Evolutionary conservation across 2,888 invertebrate species (phyloP).

Genomic region (Margaritifera margaritifera): DNA sequence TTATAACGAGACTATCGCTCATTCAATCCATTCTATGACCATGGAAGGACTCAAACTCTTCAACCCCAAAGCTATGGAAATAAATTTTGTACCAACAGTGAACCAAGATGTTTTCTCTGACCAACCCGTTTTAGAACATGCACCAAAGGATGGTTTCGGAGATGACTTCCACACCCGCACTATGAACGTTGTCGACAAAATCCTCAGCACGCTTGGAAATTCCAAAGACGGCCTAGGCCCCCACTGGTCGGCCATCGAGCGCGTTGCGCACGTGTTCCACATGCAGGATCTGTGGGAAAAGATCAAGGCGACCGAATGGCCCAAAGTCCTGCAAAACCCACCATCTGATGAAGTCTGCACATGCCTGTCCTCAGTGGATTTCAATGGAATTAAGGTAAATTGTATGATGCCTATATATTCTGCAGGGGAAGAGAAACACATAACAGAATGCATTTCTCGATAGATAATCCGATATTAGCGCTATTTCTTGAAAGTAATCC

Average conservation of each 20-base stretch:
- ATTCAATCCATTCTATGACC: slow-evolving; percentile 61
- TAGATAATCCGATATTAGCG: no score
- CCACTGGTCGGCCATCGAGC: slow-evolving; percentile 60
- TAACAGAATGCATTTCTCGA: no score
- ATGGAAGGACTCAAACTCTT: slow-evolving; percentile 53
- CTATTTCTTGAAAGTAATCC: no score
- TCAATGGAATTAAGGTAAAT: slow-evolving; percentile 51
- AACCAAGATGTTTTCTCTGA: slow-evolving; percentile 47
- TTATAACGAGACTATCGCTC: slow-evolving; percentile 58
- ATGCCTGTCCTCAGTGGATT: slow-evolving; percentile 48
- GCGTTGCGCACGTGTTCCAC: slow-evolving; percentile 60
- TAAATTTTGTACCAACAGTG: slow-evolving; percentile 56
- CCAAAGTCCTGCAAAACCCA: slow-evolving; percentile 23
- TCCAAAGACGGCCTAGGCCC: slow-evolving; percentile 58
- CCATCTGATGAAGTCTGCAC: slow-evolving; percentile 43
- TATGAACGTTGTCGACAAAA: slow-evolving; percentile 54
- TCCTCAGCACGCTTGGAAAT: slow-evolving; percentile 50
- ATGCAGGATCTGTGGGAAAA: slow-evolving; percentile 59
- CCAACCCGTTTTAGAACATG: slow-evolving; percentile 45
- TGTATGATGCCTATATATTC: no score
- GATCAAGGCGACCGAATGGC: slow-evolving; percentile 32
- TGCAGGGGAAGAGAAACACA: no score
- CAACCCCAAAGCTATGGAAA: slow-evolving; percentile 38
- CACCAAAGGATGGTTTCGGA: slow-evolving; percentile 40
- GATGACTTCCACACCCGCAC: slow-evolving; percentile 45